phyloP scores from a whole-genome alignment of 2,797 vertebrate species.

The Poecilia picta region DNA sequence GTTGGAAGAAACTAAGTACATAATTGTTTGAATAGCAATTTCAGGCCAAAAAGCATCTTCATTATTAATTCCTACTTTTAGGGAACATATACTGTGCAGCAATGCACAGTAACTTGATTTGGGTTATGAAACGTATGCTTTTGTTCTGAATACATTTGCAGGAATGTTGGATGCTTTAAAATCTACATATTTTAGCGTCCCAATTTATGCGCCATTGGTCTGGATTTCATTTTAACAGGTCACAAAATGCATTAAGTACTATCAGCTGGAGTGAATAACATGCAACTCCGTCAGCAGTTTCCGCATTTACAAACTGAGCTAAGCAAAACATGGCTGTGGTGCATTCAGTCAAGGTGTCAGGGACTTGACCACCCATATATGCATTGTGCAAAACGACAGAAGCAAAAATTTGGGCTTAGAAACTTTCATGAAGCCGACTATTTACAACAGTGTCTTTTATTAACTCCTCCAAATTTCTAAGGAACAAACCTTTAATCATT shows the following conservation, averaged over 20 bases:
- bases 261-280: constrained; percentile 51
- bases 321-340: constrained; percentile 56
- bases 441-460: constrained; percentile 31
- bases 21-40: constrained; percentile 89
- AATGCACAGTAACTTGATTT: constrained; percentile 77
- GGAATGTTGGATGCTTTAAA: constrained; percentile 66
- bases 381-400: constrained; percentile 48
- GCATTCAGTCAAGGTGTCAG: constrained; percentile 61
- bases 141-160: constrained; percentile 75
- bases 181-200: constrained; percentile 73
- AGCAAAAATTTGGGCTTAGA: constrained; percentile 65
- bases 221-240: constrained; percentile 69
- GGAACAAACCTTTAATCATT: background rate
- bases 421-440: constrained; percentile 42
- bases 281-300: constrained; percentile 37
- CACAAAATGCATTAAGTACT: constrained; percentile 54
- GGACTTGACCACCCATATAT: constrained; percentile 62
- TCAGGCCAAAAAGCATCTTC: constrained; percentile 86
- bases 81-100: constrained; percentile 76
- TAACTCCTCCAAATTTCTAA: constrained; percentile 10
- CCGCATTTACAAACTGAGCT: constrained; percentile 55
- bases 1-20: constrained; percentile 89
- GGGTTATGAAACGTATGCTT: constrained; percentile 66
- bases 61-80: constrained; percentile 87
- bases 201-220: constrained; percentile 65